These are phyloP conservation scores for Sylvilagus floridanus DNA, from an alignment of 2,797 vertebrate genomes.

Conservation along the genomic window DNA sequence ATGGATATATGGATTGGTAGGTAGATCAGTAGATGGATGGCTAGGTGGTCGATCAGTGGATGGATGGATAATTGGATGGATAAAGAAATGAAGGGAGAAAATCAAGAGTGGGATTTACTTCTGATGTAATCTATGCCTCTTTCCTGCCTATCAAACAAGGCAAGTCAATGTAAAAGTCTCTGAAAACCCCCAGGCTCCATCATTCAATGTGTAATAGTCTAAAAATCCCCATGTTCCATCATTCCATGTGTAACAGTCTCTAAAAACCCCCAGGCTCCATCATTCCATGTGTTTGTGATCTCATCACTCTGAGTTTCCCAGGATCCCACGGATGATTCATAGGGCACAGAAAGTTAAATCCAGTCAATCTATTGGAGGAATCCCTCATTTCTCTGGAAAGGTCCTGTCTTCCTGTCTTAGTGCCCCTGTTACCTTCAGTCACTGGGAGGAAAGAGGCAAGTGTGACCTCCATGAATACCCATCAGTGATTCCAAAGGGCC, in stretches of 20 bases:
- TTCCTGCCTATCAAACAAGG: neutral
- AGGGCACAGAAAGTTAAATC: neutral
- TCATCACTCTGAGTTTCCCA: neutral
- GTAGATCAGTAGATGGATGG: neutral
- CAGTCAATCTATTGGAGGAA: neutral
- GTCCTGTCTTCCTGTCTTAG: neutral
- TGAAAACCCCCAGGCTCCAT: neutral
- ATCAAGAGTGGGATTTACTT: neutral
- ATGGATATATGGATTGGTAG: rapidly evolving
- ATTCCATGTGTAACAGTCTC: neutral
- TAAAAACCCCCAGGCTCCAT: neutral
- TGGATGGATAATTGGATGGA: neutral
- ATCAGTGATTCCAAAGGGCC: neutral
- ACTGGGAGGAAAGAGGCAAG: neutral
- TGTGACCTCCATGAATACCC: neutral
- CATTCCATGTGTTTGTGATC: neutral
- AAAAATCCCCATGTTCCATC: neutral
- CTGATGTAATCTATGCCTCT: neutral
- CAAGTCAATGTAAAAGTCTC: neutral
- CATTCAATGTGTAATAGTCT: neutral
- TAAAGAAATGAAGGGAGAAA: neutral
- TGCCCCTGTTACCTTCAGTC: rapidly evolving
- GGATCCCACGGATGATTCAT: neutral
- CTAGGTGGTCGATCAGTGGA: neutral
- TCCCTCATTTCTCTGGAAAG: neutral